These are phyloP conservation scores for Catharus bicknelli DNA, from an alignment of 2,113 vertebrate species.

Conservation along the genomic window DNA sequence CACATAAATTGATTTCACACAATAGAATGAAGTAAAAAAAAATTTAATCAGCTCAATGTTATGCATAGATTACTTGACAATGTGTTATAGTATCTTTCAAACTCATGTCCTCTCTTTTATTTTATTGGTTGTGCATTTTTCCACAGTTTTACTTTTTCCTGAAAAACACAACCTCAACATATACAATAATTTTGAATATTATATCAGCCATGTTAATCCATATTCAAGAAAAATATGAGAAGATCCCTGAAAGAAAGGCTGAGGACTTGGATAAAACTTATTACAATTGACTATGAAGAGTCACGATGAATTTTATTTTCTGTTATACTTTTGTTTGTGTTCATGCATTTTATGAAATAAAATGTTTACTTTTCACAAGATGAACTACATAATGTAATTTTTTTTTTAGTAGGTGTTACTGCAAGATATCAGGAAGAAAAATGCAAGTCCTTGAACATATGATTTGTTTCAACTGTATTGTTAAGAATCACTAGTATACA, in stretches of 20 bases:
- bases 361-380: not conserved
- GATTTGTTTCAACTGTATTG: not conserved
- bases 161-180: not conserved
- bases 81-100: not conserved
- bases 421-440: slow-evolving; percentile 20
- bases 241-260: not conserved
- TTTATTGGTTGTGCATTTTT: not conserved
- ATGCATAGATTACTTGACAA: not conserved
- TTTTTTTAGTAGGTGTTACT: not conserved
- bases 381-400: not conserved
- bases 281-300: not conserved
- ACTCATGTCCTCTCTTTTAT: not conserved
- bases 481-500: not conserved
- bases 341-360: not conserved
- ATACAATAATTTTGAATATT: not conserved
- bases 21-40: not conserved
- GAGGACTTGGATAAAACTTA: not conserved
- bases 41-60: not conserved
- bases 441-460: not conserved
- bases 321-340: not conserved
- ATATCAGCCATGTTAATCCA: not conserved
- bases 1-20: not conserved
- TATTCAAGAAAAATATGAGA: not conserved
- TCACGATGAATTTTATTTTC: not conserved
- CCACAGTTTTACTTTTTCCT: not conserved